Conservation (phyloP, 2,888 invertebrate genomes). For the Hartigia nigra region DNA sequence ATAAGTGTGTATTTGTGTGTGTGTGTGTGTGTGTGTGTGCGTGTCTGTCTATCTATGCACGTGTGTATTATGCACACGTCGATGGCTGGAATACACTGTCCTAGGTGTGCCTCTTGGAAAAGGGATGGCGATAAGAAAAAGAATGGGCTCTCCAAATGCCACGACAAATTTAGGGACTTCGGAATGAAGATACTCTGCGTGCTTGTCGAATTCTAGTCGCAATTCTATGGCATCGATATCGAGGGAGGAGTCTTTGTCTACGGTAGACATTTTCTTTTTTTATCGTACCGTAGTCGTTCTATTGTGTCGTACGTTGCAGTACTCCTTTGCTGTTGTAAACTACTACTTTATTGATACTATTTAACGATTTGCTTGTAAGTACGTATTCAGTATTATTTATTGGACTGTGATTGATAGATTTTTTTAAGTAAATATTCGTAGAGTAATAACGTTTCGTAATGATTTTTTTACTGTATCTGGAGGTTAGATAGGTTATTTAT, state of each 20-base stretch:
- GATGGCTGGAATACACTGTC: background rate
- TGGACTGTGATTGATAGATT: background rate
- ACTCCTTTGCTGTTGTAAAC: background rate
- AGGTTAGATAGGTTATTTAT: no score
- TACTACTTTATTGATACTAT: background rate
- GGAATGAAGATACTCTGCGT: slow-evolving; percentile 55
- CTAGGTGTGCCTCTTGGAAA: background rate
- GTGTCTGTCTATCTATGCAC: no score
- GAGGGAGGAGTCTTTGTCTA: background rate
- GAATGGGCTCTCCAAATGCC: slow-evolving; percentile 21
- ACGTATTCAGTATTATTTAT: background rate
- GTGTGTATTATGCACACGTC: no score
- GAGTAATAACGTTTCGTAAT: no score
- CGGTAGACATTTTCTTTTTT: background rate
- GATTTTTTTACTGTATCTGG: no score
- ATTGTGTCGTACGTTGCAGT: background rate
- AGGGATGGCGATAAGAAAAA: slow-evolving; percentile 1
- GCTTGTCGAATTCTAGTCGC: slow-evolving; percentile 48
- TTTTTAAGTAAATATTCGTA: background rate
- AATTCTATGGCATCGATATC: slow-evolving; percentile 26
- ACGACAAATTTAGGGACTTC: slow-evolving; percentile 45
- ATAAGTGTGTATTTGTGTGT: background rate
- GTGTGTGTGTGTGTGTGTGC: background rate
- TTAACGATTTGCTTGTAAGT: background rate
- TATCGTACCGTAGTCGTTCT: background rate